Conservation (phyloP, 2,797 vertebrate genomes). For the Centropyge bicolor region DNA sequence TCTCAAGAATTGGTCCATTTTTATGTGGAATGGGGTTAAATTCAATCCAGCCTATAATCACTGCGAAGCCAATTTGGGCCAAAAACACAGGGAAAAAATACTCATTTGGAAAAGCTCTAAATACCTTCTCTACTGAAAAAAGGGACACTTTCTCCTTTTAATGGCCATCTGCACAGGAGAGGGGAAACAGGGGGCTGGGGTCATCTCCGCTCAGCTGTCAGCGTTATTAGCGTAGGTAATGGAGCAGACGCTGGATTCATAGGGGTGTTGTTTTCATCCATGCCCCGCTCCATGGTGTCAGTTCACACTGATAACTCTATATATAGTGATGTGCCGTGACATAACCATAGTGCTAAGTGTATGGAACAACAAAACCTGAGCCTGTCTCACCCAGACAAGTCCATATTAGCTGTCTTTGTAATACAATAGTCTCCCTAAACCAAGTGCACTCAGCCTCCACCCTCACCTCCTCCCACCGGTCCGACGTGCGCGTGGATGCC, state of each 20-base stretch:
- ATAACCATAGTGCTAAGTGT: constrained; percentile 88
- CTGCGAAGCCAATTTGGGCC: constrained; percentile 81
- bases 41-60: constrained; percentile 77
- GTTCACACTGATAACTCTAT: constrained; percentile 99
- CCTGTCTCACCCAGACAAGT: constrained; percentile 80
- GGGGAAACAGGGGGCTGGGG: constrained; percentile 96
- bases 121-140: constrained; percentile 93
- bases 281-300: constrained; percentile 90
- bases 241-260: constrained; percentile 96
- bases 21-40: constrained; percentile 65
- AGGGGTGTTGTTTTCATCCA: constrained; percentile 96
- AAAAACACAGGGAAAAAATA: constrained; percentile 85
- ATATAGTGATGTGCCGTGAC: constrained; percentile 92
- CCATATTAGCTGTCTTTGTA: constrained; percentile 89
- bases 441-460: constrained; percentile 71
- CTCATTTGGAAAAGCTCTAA: constrained; percentile 97
- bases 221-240: constrained; percentile 99
- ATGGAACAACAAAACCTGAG: constrained; percentile 92
- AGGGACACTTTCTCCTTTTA: constrained; percentile 98
- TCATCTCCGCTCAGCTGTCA: constrained; percentile 99
- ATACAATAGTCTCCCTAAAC: constrained; percentile 79
- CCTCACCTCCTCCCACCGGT: constrained; percentile 56
- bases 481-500: constrained; percentile 87
- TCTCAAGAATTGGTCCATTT: constrained; percentile 34
- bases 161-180: constrained; percentile 99